Evolutionary conservation across 2,888 invertebrate genomes (phyloP), one percentile per base, ranked within the genome.

Genomic region (Hedychridium roseum): DNA sequence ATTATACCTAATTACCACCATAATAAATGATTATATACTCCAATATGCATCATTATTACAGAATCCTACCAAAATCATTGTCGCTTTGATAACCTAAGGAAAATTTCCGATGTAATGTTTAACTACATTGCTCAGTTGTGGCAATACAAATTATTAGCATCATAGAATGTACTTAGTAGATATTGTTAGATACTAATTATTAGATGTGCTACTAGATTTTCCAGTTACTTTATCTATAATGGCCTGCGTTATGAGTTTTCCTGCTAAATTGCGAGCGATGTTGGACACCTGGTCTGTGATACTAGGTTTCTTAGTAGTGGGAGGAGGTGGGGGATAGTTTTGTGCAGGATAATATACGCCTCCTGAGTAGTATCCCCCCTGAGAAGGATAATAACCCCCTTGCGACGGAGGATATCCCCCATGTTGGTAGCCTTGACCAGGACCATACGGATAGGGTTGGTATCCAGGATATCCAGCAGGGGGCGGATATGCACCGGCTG

Each of bases 221-320:
- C 70, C 70, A 3, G 59, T 32, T 2, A 78, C 63, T 54, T 66
- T 74, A 36, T 78, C 77, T 2, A 70, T 23, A 23, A 77, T 65
- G 3, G 75, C 57, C 44, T 76, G 73, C 0, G 74, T 69, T 1
- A 76, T 14, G 3, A 70, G 48, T 14, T 51, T 64, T 11, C 68
- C 59, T n/a, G 74, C 75, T 2, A 74, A 11, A 45, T 69, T 67
- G 41, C 66, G 73, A 1, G 73, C 77, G 9, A 68, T 58, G 20
- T 60, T 64, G 0, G 66, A 60, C 2, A 77, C 11, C 41, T 70
- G 68, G 17, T 77, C 75, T 2, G 50, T 50, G 20, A 76, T 48
- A 14, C 67, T 63, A 1, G 76, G 72, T 35, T 72, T 76, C 16
- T 62, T 74, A 0, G 68, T 68, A 1, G 57, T 55, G 2, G 63